Percentiles rank a stretch among this genome's conserved stretches.
Conservation (phyloP, 2,113 vertebrate genomes). For the Sinosuthora webbiana region DNA sequence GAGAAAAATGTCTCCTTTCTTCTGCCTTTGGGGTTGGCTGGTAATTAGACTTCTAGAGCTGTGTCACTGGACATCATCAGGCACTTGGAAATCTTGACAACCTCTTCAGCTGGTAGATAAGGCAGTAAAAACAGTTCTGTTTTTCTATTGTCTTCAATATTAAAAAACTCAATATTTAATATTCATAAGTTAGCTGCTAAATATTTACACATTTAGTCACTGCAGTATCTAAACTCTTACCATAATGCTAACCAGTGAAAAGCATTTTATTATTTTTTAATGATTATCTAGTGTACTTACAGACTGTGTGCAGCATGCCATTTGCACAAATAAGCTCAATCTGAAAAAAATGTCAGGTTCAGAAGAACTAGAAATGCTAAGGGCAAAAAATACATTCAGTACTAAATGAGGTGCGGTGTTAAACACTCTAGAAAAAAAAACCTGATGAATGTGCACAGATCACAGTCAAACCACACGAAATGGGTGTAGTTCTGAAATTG, state of each 20-base stretch:
- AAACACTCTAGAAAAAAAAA: neutral
- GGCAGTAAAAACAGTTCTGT: neutral
- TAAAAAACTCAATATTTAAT: neutral
- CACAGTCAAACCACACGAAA: neutral
- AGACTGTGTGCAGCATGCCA: neutral
- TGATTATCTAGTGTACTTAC: neutral
- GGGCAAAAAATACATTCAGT: neutral
- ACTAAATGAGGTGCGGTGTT: neutral
- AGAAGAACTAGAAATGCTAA: neutral
- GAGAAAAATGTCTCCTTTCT: neutral
- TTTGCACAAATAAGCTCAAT: neutral
- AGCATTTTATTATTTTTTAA: neutral
- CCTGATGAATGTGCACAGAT: neutral
- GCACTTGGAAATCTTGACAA: neutral
- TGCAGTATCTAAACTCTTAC: neutral
- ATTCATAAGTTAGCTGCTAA: neutral
- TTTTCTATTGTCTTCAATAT: neutral
- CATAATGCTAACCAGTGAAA: neutral
- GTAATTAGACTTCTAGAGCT: neutral
- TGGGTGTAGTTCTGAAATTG: neutral
- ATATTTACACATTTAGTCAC: neutral
- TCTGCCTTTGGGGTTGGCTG: neutral
- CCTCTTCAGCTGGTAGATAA: neutral
- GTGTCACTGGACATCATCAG: neutral
- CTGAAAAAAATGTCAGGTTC: neutral